Evolutionary conservation across 2,113 vertebrate species (phyloP).

Genomic region (Hydropotes inermis): DNA sequence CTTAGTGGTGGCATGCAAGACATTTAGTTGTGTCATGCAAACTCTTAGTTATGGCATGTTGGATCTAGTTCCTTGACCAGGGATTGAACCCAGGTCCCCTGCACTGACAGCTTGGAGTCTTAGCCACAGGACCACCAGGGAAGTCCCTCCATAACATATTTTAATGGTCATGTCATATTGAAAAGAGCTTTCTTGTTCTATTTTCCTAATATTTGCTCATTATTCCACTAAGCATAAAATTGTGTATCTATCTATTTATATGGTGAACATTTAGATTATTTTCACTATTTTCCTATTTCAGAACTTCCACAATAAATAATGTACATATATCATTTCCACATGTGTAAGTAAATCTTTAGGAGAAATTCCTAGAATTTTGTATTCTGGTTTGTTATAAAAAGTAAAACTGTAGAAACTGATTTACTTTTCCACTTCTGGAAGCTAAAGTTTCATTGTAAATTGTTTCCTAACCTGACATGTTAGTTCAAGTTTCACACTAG

Average conservation of each 20-base stretch:
- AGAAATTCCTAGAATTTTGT: not conserved
- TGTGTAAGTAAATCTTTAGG: not conserved
- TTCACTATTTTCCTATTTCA: not conserved
- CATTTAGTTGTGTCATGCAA: too few species aligned
- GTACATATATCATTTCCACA: not conserved
- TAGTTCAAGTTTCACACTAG: not conserved
- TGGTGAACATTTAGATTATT: not conserved
- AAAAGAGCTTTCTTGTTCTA: not conserved
- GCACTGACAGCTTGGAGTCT: not conserved
- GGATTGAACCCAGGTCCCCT: not conserved
- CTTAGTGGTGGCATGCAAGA: not conserved
- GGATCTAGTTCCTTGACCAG: not conserved
- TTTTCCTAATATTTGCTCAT: not conserved
- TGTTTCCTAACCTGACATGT: not conserved
- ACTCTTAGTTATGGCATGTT: not conserved
- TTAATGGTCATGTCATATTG: not conserved
- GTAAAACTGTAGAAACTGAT: not conserved
- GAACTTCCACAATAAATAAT: not conserved
- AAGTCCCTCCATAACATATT: not conserved
- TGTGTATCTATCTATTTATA: not conserved
- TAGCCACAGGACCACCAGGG: not conserved
- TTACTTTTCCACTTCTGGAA: not conserved
- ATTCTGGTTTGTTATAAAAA: not conserved
- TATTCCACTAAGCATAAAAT: not conserved
- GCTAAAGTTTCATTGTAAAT: not conserved